Base-by-base conservation (phyloP, 2,888 invertebrate species). In the Chrysomela aeneicollis region DNA sequence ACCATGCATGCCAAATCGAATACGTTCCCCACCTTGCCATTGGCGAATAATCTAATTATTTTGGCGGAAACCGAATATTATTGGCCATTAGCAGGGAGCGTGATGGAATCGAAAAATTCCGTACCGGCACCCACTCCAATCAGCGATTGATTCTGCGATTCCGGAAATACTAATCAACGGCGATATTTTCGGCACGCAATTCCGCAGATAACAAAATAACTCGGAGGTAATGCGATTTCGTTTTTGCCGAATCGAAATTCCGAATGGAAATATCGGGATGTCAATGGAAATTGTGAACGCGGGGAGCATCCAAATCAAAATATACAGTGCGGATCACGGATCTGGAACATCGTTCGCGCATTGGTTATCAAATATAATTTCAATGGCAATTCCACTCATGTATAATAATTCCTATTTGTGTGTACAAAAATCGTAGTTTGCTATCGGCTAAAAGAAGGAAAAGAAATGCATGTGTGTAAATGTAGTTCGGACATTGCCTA, bases 21-120 rank as follows among this genome's bases (percentile, higher is more conserved):
- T 15, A 15, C 4, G n/a, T 42, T 42, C 8, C 8, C 10, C 12
- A 35, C 8, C 10, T 35, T 35, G 12, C 15, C 3, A 42, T 42
- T 12, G n/a, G 12, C 42, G n/a, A 18, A 35, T 19, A 12, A 32
- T 35, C 35, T 18, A 54, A 54, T 54, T 21, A 54, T 37, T 55
- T 37, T 42, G 15, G 42, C 22, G 42, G 9, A 42, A 42, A 10
- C 19, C 55, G 37, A 37, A 42, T 42, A 42, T 55, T 42, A 55
- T 55, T 55, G 55, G 55, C 35, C 42, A 19, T 55, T 42, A 55
- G 42, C 15, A n/a, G 55, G 19, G 15, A 55, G 35, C 55, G 55
- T 37, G 42, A 42, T 55, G 26, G 22, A 42, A 55, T 55, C 42
- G 55, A 42, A 55, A 55, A 55, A 37, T 55, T 54, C 37, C 35